Evolutionary conservation across 1,140 invertebrate genomes (phyloP), one percentile per base, ranked within the genome.

Genomic region (Apis laboriosa): DNA sequence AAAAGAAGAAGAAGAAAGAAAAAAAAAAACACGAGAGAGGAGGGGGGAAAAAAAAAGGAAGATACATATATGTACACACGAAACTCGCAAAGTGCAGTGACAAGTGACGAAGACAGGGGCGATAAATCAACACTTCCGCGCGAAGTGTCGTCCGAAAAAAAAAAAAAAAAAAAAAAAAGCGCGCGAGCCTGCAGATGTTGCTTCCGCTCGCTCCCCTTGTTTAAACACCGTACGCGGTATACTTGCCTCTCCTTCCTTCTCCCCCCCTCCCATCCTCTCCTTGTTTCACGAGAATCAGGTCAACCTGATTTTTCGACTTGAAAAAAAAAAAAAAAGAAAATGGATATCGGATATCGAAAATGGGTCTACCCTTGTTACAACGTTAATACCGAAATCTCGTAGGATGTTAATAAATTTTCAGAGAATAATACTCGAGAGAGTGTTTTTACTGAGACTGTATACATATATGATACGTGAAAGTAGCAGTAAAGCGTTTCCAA

Each of bases 121-220:
- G 21, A 70, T 70, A 70, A 70, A 70, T 70, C 67, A 70, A 70
- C 67, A 53, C 67, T 70, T 53, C 13, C n/a, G n/a, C 9, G 34
- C 34, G 28, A 49, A 49, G 66, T n/a, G 43, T 49, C 66, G 34
- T n/a, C 49, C 49, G 43, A 51, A 70, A 70, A 63, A 34, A 34
- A 34, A 34, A 34, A 34, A 2, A 2, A 34, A 34, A 34, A 34
- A 34, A 34, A 34, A 2, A 61, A 70, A n/a, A 15, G 67, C 43
- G n/a, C 67, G 13, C 5, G 43, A 19, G 17, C 43, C 19, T 2
- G 11, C 67, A 70, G 67, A 70, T 70, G 67, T 70, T 70, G 49
- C 49, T 24, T 70, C 67, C 67, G 67, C 51, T 70, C 49, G 49
- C 51, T 17, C 21, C 21, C 49, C 49, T 13, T 51, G 67, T 70